phyloP scores from a whole-genome alignment of 2,888 invertebrate genomes.

The Trimorus sp. region DNA sequence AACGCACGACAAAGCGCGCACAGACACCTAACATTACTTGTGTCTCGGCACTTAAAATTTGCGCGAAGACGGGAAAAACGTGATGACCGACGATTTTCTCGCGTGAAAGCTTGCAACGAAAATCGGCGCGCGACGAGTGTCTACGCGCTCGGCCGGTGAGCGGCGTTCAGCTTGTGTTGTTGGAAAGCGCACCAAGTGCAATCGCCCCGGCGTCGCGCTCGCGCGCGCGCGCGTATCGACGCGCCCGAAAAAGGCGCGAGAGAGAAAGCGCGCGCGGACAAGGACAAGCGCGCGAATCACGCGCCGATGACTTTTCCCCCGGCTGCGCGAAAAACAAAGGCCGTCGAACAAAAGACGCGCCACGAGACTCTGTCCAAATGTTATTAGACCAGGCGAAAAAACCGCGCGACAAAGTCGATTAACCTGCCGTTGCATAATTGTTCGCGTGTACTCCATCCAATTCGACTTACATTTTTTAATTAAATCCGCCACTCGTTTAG shows the following conservation, averaged over 20 bases:
- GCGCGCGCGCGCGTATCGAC: slow-evolving; percentile 38
- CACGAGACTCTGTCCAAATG: no score
- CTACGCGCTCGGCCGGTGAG: slow-evolving; percentile 16
- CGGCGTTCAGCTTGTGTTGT: slow-evolving; percentile 36
- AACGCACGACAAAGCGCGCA: background rate
- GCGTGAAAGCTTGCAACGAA: slow-evolving; percentile 35
- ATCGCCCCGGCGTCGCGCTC: slow-evolving; percentile 34
- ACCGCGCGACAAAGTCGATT: background rate
- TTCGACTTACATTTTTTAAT: no score
- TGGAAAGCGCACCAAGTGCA: slow-evolving; percentile 52
- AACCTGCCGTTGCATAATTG: no score
- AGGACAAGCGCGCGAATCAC: slow-evolving; percentile 18
- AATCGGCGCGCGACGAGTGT: slow-evolving; percentile 21
- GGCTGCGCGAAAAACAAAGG: background rate
- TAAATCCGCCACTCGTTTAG: no score
- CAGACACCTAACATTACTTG: background rate
- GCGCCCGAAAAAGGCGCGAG: slow-evolving; percentile 52
- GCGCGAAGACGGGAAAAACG: slow-evolving; percentile 26
- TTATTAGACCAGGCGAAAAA: background rate
- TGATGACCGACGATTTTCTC: slow-evolving; percentile 32
- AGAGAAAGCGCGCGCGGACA: slow-evolving; percentile 36
- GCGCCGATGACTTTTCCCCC: slow-evolving; percentile 34
- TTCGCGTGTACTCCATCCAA: no score
- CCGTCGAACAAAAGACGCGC: background rate
- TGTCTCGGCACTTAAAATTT: slow-evolving; percentile 19